Evolutionary conservation across 2,888 invertebrate species (phyloP), one percentile per base, ranked within the genome.

Genomic region (Rugalucina vietnamica): DNA sequence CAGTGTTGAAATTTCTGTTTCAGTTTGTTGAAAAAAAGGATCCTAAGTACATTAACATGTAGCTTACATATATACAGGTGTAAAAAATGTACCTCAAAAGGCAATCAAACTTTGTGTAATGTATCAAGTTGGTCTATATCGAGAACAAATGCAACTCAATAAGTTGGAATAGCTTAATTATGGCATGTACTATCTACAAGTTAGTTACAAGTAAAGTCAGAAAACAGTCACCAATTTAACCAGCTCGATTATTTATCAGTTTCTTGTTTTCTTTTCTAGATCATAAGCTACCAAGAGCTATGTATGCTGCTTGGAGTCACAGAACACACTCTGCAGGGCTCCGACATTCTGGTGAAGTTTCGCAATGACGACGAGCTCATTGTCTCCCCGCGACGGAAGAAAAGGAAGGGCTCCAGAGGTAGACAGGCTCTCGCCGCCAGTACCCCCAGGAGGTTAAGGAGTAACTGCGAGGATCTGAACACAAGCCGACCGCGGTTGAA

Each of bases 321-420:
- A 8, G 90, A 92, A 76, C 91, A 91, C 36, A 77, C 90, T n/a
- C 84, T 89, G 12, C 88, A 90, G 50, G 91, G 90, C 2, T 74
- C 88, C 43, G 90, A 92, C 43, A 89, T 91, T 65, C 91, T 88
- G 69, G 89, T 90, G 3, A 88, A 90, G 65, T 92, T 93, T 76
- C 90, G 89, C 37, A 93, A 92, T 72, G 89, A 90, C 24, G 92
- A 93, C 74, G 91, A 94, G 72, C 92, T 94, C 5, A 94, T 94
- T 50, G 90, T 93, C 43, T 94, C 94, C 8, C 93, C 94, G 1
- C 90, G 90, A 4, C 83, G 92, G 10, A 90, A 90, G 78, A 80
- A 89, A 54, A 84, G 87, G 14, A 73, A 83, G 24, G 80, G 82
- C 5, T 54, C 82, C 14, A 57, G 88, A 21, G 76, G 79, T 69